Evolutionary conservation across 2,888 invertebrate genomes (phyloP).

Genomic region (Lochmaea crataegi): DNA sequence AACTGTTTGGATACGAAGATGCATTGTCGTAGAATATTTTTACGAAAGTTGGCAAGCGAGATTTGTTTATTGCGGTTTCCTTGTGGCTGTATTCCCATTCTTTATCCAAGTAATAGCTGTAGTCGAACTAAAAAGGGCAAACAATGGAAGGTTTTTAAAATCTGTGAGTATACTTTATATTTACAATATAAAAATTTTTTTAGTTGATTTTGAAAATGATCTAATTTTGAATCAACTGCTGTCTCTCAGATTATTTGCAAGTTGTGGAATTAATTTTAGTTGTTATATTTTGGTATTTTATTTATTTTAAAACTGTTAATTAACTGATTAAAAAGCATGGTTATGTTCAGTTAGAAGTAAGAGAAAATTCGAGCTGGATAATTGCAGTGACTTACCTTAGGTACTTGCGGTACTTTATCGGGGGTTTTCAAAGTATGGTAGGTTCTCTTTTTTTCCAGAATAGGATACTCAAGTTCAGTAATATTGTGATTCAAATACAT

Average conservation of each 20-base stretch:
- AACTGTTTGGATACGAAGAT: conserved; percentile 30
- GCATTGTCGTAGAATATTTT: conserved; percentile 51
- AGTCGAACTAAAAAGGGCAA: conserved; percentile 11
- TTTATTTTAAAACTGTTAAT: too few species aligned
- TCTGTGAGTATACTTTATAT: too few species aligned
- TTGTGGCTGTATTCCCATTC: conserved; percentile 56
- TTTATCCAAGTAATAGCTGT: conserved; percentile 45
- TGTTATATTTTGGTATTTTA: too few species aligned
- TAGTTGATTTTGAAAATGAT: too few species aligned
- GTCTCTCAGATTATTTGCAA: too few species aligned
- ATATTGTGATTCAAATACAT: conserved; percentile 52
- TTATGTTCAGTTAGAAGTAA: too few species aligned
- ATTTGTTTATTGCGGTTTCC: conserved; percentile 40
- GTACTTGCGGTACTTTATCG: conserved; percentile 3
- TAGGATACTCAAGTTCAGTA: conserved; percentile 45
- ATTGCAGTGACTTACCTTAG: conserved; percentile 23
- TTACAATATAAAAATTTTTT: too few species aligned
- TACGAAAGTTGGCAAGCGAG: conserved; percentile 50
- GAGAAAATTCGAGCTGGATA: too few species aligned
- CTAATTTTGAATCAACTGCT: too few species aligned
- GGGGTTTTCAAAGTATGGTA: background rate
- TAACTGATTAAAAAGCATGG: too few species aligned
- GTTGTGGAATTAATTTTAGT: too few species aligned
- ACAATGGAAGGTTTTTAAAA: too few species aligned
- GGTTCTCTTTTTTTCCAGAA: conserved; percentile 28